Conservation (phyloP, 2,888 invertebrate species). For the Osmoderma eremita region DNA sequence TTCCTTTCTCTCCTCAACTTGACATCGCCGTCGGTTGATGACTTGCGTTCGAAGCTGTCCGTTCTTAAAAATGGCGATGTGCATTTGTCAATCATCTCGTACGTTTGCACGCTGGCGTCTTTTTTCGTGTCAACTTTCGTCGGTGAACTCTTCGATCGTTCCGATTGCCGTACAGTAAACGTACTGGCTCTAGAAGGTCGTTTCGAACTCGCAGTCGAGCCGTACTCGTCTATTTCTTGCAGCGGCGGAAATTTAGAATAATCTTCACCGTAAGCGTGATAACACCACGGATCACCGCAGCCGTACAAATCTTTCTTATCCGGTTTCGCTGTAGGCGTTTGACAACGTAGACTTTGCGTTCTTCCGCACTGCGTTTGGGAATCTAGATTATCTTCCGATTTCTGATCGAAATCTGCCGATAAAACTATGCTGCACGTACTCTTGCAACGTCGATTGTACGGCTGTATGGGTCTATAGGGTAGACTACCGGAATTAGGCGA, state of each 20-base stretch:
- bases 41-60: slow-evolving; percentile 48
- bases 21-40: slow-evolving; percentile 41
- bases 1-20: slow-evolving; percentile 45
- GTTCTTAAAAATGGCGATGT: slow-evolving; percentile 60
- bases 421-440: slow-evolving; percentile 77
- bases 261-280: slow-evolving; percentile 58
- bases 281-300: slow-evolving; percentile 65
- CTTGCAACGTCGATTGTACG: slow-evolving; percentile 67
- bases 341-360: slow-evolving; percentile 63
- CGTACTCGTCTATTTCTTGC: slow-evolving; percentile 63
- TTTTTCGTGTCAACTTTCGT: slow-evolving; percentile 55
- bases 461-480: slow-evolving; percentile 56
- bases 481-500: slow-evolving; percentile 61
- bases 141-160: slow-evolving; percentile 48
- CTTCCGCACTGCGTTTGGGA: slow-evolving; percentile 53
- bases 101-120: slow-evolving; percentile 68
- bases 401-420: slow-evolving; percentile 64
- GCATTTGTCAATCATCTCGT: slow-evolving; percentile 63
- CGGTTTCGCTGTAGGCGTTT: slow-evolving; percentile 58
- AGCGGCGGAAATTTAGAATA: slow-evolving; percentile 59
- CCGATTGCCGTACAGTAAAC: slow-evolving; percentile 57
- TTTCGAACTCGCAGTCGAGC: slow-evolving; percentile 51
- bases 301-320: slow-evolving; percentile 54
- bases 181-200: slow-evolving; percentile 56
- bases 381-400: slow-evolving; percentile 52